Evolutionary conservation across 2,797 vertebrate species (phyloP).

Genomic region (Fringilla coelebs): DNA sequence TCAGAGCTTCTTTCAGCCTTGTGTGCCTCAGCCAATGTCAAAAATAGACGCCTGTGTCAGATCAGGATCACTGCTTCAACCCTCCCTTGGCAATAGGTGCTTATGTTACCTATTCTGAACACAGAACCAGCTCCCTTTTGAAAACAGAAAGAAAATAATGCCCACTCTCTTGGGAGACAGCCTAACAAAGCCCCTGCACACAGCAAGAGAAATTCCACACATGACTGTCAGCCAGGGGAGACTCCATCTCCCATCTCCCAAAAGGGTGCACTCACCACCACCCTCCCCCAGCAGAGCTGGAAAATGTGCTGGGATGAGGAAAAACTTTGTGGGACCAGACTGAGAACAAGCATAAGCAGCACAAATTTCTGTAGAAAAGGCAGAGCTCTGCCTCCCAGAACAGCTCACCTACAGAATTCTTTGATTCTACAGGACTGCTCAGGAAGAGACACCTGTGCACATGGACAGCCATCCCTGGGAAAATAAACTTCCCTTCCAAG

Average conservation of each 20-base stretch:
- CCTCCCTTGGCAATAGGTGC: constrained; percentile 6
- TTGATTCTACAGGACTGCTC: neutral
- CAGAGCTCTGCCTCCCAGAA: neutral
- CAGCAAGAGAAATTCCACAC: neutral
- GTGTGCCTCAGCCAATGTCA: neutral
- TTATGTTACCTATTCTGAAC: neutral
- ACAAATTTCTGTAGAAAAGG: neutral
- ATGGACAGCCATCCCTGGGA: fast-evolving
- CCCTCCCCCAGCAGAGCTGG: neutral
- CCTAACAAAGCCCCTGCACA: neutral
- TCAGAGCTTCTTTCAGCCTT: neutral
- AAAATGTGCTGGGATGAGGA: neutral
- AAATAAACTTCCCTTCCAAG: neutral
- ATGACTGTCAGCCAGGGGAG: neutral
- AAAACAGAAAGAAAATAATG: neutral
- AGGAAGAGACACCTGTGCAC: neutral
- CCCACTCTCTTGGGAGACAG: neutral
- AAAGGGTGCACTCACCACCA: neutral
- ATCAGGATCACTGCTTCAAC: neutral
- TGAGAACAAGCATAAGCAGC: neutral
- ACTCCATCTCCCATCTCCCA: neutral
- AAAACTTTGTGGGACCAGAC: neutral
- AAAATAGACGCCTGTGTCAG: constrained; percentile 46
- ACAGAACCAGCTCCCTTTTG: neutral
- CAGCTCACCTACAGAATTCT: neutral